These are phyloP conservation scores for Orycteropus afer DNA, from an alignment of 2,113 vertebrate species.

Conservation along the genomic window DNA sequence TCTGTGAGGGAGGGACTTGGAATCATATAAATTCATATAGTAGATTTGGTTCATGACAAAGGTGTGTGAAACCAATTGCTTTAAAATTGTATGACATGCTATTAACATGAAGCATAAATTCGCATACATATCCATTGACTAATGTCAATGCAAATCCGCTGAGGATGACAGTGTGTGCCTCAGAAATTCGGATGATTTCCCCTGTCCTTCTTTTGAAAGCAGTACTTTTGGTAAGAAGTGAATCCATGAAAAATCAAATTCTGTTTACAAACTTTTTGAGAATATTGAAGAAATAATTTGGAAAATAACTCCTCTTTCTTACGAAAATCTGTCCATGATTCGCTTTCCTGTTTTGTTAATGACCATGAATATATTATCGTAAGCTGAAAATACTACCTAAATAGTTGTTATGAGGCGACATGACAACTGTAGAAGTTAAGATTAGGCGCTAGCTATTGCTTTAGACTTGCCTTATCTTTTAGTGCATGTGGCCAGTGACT, in stretches of 20 bases:
- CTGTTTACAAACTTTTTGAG: not conserved
- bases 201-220: slow-evolving; percentile 2
- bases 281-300: not conserved
- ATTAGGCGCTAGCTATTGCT: not conserved
- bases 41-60: not conserved
- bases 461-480: not conserved
- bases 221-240: not conserved
- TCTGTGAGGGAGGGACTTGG: not conserved
- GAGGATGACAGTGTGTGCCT: not conserved
- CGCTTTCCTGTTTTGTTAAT: not conserved
- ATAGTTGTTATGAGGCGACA: not conserved
- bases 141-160: not conserved
- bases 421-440: not conserved
- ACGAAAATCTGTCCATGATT: not conserved
- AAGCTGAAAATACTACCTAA: not conserved
- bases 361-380: not conserved
- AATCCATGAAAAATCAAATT: not conserved
- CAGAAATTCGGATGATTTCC: not conserved
- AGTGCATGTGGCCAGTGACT: not conserved
- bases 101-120: not conserved
- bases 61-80: not conserved
- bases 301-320: not conserved
- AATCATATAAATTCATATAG: not conserved
- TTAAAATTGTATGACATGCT: not conserved
- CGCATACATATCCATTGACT: not conserved